Evolutionary conservation across 2,113 vertebrate species (phyloP).

Genomic region (Ciconia boyciana): DNA sequence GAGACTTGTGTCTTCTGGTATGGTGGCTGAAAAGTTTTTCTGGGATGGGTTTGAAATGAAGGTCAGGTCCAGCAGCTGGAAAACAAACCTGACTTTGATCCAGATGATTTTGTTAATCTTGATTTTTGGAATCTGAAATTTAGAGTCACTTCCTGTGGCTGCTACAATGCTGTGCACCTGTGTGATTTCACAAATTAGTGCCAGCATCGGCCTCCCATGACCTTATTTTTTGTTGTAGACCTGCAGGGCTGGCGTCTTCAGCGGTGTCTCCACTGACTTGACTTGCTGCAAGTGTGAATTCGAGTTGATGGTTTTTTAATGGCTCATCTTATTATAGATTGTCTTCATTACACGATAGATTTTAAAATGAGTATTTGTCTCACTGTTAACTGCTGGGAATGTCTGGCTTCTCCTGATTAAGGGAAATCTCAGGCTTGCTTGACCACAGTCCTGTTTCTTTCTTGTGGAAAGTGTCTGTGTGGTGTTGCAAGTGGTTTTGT

Average conservation of each 20-base stretch:
- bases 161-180: no score
- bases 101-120: background rate
- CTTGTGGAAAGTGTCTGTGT: background rate
- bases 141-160: accelerated
- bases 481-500: background rate
- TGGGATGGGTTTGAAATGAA: background rate
- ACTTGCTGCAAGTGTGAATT: background rate
- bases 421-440: no score
- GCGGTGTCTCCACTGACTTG: background rate
- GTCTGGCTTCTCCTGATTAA: background rate
- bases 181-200: background rate
- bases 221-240: background rate
- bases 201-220: accelerated
- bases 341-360: background rate
- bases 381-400: accelerated
- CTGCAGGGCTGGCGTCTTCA: background rate
- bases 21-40: background rate
- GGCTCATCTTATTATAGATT: background rate
- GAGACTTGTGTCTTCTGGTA: accelerated
- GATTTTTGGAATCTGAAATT: background rate
- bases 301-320: background rate
- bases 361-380: background rate
- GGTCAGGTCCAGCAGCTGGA: background rate
- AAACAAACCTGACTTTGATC: no score
- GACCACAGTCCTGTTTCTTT: accelerated